phyloP scores from a whole-genome alignment of 2,888 invertebrate species.

The Willowsia nigromaculata region DNA sequence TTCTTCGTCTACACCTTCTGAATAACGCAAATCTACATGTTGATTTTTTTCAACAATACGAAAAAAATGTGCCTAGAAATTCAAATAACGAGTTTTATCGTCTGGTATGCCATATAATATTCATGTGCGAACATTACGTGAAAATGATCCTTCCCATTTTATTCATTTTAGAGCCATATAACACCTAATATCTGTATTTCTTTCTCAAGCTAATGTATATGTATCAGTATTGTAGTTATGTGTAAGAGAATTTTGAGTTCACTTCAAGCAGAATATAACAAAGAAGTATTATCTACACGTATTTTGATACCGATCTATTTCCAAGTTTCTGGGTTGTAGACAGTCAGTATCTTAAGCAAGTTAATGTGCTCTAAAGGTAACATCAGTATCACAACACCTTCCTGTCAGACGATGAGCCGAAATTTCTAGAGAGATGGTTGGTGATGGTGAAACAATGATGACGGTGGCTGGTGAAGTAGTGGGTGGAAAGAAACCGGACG shows the following conservation, averaged over 20 bases:
- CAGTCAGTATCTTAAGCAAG: background rate
- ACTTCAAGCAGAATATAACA: too few species aligned
- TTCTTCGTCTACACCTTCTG: background rate
- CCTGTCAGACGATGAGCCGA: background rate
- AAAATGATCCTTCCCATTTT: background rate
- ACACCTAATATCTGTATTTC: background rate
- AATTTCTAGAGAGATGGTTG: background rate
- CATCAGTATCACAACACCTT: background rate
- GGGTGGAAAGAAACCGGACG: background rate
- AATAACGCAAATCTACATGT: constrained; percentile 26
- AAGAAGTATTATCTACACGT: too few species aligned
- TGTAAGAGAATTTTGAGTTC: too few species aligned
- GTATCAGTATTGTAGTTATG: background rate
- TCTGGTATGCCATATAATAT: background rate
- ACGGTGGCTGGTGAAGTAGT: background rate
- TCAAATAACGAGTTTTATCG: constrained; percentile 13
- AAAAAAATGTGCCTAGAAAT: background rate
- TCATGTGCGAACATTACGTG: background rate
- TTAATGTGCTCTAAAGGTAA: background rate
- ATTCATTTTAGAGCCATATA: constrained; percentile 8
- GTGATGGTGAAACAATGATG: background rate
- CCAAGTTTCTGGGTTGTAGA: too few species aligned
- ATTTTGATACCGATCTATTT: too few species aligned
- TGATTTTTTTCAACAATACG: background rate
- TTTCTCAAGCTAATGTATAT: background rate